Evolutionary conservation across 1,140 invertebrate genomes (phyloP).

Genomic region (Apis florea): DNA sequence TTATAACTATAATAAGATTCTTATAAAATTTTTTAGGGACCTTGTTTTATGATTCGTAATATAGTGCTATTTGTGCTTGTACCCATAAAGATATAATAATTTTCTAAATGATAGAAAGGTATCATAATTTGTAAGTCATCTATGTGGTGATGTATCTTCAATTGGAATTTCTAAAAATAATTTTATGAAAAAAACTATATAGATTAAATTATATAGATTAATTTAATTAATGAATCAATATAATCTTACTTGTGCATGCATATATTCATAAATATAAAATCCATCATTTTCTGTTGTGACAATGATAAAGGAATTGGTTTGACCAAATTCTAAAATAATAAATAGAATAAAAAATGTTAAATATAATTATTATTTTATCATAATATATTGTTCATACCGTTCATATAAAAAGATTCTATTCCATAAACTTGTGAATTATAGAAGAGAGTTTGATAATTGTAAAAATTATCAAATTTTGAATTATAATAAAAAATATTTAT

Average conservation of each 20-base stretch:
- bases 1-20: background rate
- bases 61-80: constrained; percentile 59
- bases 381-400: constrained; percentile 47
- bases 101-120: constrained; percentile 55
- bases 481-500: constrained; percentile 67
- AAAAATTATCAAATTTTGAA: constrained; percentile 57
- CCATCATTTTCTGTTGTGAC: constrained; percentile 61
- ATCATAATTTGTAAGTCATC: constrained; percentile 60
- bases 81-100: constrained; percentile 63
- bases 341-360: background rate
- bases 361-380: background rate
- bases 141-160: constrained; percentile 47
- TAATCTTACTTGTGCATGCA: constrained; percentile 59
- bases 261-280: constrained; percentile 70
- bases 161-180: constrained; percentile 66
- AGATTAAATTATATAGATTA: background rate
- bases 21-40: constrained; percentile 32
- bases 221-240: background rate
- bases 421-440: constrained; percentile 51
- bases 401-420: constrained; percentile 63
- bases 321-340: constrained; percentile 52
- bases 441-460: constrained; percentile 68
- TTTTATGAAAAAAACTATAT: background rate
- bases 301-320: constrained; percentile 60
- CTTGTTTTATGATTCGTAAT: constrained; percentile 64